phyloP scores from a whole-genome alignment of 1,140 invertebrate species.

The Colletes latitarsis region DNA sequence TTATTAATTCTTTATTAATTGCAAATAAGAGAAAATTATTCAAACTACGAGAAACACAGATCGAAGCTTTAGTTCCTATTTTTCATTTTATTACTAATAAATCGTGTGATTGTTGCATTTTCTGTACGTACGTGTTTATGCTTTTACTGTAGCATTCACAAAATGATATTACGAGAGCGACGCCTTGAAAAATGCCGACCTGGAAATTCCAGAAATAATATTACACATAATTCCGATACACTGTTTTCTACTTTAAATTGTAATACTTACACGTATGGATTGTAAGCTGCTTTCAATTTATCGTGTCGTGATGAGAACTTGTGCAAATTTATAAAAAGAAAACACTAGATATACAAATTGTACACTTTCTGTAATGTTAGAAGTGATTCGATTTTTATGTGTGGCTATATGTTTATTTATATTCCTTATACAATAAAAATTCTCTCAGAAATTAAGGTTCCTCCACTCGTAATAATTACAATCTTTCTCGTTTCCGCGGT shows the following conservation, averaged over 20 bases:
- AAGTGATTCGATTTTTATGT: neutral
- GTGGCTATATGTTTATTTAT: neutral
- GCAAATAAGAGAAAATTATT: neutral
- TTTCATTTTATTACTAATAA: neutral
- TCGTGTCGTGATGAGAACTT: neutral
- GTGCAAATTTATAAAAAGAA: neutral
- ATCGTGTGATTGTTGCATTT: too few species aligned
- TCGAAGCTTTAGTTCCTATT: too few species aligned
- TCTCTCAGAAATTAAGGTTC: neutral
- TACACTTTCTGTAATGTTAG: neutral
- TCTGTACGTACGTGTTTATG: conserved; percentile 5
- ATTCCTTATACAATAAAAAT: neutral
- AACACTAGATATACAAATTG: too few species aligned
- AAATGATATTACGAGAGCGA: neutral
- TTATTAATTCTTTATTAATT: too few species aligned
- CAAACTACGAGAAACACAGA: neutral
- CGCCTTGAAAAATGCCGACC: neutral
- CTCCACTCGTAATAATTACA: neutral
- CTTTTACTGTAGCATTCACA: neutral
- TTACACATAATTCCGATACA: neutral
- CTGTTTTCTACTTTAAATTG: neutral
- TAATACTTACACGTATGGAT: conserved; percentile 16
- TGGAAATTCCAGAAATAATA: neutral
- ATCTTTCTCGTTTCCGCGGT: too few species aligned
- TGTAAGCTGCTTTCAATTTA: neutral